Evolutionary conservation across 2,888 invertebrate species (phyloP), one percentile per base, ranked within the genome.

Genomic region (Incurvaria masculella): DNA sequence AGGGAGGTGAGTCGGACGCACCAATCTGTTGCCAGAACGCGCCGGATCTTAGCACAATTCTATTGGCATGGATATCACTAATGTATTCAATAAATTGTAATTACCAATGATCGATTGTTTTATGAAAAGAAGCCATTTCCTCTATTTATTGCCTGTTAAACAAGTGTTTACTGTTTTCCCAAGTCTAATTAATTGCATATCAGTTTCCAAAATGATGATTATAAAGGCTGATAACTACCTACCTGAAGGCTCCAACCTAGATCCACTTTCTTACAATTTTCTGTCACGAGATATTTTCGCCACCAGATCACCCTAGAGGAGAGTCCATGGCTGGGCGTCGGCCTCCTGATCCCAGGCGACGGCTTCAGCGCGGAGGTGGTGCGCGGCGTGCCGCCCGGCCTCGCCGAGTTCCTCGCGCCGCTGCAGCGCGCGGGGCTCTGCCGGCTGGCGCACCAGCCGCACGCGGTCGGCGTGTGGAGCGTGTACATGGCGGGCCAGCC

Each of bases 311-410:
- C 90, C 0, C 71, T 98, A 46, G 96, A 97, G 63, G 97, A 98
- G 69, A 96, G 97, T 64, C 88, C 89, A 23, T 89, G 91, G 59
- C 82, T 98, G 40, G 91, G 92, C 60, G 81, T 97, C 48, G 94
- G 94, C 1, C 87, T 99, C 57, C 78, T 99, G 44, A 83, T 98
- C 49, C 98, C 99, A 1, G 97, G 97, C 64, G 98, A 99, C 72
- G 98, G 97, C 18, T 97, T 96, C 75, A 96, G 96, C 63, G 96
- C 95, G 64, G 97, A 98, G 71, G 94, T 96, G 49, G 93, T 95
- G 46, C 82, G 91, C 52, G 97, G 97, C 42, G 91, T 98, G 49
- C 97, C 97, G 26, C 94, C 96, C 1, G 96, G 94, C 0, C 78
- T 96, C 40, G 88, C 91, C 0, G 94, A 94, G 69, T 94, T 94